phyloP scores from a whole-genome alignment of 2,797 vertebrate genomes.

The Acipenser oxyrinchus region DNA sequence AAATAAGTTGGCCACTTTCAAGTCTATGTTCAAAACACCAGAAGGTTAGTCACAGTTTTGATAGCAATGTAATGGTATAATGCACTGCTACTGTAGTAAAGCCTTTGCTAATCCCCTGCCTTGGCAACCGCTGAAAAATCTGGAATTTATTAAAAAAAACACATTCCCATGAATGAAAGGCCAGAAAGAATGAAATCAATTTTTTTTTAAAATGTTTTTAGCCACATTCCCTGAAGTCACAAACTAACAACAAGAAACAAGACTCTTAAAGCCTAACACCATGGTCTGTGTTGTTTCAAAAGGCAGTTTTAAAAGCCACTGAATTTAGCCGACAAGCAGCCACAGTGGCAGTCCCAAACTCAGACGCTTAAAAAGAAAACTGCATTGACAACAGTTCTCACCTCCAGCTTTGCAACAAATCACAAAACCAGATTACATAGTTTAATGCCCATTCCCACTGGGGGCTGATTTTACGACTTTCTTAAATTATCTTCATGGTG shows the following conservation, averaged over 20 bases:
- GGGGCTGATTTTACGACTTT: not conserved
- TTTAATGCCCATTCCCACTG: not conserved
- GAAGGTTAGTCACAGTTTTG: constrained; percentile 1
- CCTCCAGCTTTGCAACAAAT: not conserved
- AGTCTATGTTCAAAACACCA: constrained; percentile 12
- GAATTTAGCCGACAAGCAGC: not conserved
- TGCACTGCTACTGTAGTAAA: not conserved
- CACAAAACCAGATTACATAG: not conserved
- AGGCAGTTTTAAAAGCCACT: not conserved
- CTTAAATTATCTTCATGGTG: not conserved
- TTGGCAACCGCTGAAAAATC: constrained; percentile 17
- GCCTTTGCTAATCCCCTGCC: constrained; percentile 9
- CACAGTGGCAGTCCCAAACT: not conserved
- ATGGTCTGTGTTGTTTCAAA: not conserved
- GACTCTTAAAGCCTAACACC: constrained; percentile 1
- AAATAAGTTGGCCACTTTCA: constrained; percentile 11
- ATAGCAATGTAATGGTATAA: constrained; percentile 6
- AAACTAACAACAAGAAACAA: not conserved
- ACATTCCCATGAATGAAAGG: constrained; percentile 5
- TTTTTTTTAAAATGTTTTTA: not conserved
- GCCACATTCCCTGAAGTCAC: not conserved
- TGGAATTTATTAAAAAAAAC: constrained; percentile 9
- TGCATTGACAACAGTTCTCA: not conserved
- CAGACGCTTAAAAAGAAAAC: not conserved
- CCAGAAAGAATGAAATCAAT: not conserved